A percentile compares a stretch with the other conserved stretches of the same genome.
These are phyloP conservation scores for Bothrops jararaca DNA, from an alignment of 2,113 vertebrate genomes.

Conservation along the genomic window DNA sequence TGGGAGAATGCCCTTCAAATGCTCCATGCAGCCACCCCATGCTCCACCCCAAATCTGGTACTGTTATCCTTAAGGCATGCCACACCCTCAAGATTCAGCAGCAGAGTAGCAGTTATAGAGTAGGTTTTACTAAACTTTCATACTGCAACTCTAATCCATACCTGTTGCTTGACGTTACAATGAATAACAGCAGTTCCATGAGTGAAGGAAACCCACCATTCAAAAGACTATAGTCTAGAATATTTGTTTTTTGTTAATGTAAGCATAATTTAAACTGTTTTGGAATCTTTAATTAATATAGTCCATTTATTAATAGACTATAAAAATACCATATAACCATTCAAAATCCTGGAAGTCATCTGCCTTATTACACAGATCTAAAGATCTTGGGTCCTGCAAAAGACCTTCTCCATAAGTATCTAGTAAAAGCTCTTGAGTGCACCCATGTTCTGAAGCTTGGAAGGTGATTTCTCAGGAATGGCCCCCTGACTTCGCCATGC, in stretches of 20 bases:
- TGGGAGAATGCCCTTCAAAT: neutral
- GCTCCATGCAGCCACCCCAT: neutral
- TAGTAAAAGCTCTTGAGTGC: neutral
- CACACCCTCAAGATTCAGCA: neutral
- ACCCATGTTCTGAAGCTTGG: neutral
- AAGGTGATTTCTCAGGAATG: neutral
- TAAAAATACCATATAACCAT: neutral
- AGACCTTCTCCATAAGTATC: neutral
- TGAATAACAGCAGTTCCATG: neutral
- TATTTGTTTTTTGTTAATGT: neutral
- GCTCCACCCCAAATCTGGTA: neutral
- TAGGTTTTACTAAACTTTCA: neutral
- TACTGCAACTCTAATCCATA: neutral
- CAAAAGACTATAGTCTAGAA: neutral
- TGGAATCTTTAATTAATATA: neutral
- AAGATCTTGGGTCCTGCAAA: neutral
- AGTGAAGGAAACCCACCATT: neutral
- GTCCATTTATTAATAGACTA: neutral
- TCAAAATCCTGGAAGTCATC: neutral
- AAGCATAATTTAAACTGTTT: neutral
- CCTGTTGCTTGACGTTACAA: neutral
- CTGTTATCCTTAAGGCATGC: neutral
- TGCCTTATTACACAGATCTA: neutral
- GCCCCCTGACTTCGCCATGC: neutral
- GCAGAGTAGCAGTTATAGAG: neutral